These are phyloP conservation scores for Apodemus agrarius DNA, from an alignment of 2,797 vertebrate species.

Conservation along the genomic window DNA sequence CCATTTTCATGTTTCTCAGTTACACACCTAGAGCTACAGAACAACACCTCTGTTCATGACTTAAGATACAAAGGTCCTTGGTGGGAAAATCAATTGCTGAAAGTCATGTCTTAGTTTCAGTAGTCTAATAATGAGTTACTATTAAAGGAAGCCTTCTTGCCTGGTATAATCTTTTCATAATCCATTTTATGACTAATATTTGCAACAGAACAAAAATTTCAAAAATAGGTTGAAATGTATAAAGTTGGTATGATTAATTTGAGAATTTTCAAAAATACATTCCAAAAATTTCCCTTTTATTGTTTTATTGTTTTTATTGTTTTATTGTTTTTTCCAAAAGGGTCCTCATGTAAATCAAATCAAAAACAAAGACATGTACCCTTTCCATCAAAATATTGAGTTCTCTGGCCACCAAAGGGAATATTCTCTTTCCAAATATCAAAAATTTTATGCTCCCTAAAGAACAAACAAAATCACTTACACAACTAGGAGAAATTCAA, in stretches of 20 bases:
- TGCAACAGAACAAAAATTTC: constrained; percentile 51
- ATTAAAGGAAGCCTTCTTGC: not conserved
- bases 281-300: constrained; percentile 56
- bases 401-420: constrained; percentile 8
- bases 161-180: constrained; percentile 28
- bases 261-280: constrained; percentile 34
- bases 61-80: constrained; percentile 34
- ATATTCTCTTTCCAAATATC: constrained; percentile 44
- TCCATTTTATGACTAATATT: constrained; percentile 43
- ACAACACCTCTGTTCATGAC: constrained; percentile 19
- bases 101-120: too few species aligned
- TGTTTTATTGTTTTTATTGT: too few species aligned
- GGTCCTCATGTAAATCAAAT: constrained; percentile 56
- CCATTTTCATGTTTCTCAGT: constrained; percentile 23
- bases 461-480: constrained; percentile 65
- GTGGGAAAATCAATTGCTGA: constrained; percentile 54
- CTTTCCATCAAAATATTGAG: not conserved
- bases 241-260: constrained; percentile 57
- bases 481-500: constrained; percentile 29
- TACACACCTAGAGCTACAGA: not conserved
- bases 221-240: constrained; percentile 60
- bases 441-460: constrained; percentile 39
- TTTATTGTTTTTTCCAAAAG: constrained; percentile 9
- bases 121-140: too few species aligned
- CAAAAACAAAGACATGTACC: constrained; percentile 33